Percentiles rank a stretch among this genome's conserved stretches.
phyloP scores from a whole-genome alignment of 2,113 vertebrate species.

The Pyrgilauda ruficollis region DNA sequence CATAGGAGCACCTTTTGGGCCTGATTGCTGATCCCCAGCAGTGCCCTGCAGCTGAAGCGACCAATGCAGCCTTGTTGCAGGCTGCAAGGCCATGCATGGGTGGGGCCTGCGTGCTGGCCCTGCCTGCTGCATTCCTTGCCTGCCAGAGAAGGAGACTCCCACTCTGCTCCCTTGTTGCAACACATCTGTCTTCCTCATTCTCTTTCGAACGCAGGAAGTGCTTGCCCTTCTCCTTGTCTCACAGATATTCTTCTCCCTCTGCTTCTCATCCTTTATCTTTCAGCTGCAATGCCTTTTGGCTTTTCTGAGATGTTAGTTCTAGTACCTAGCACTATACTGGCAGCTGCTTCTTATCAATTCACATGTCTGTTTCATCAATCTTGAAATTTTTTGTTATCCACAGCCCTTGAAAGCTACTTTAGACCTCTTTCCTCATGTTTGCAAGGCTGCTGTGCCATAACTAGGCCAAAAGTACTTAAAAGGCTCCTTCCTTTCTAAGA shows the following conservation, averaged over 20 bases:
- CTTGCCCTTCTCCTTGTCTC: background rate
- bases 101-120: accelerated
- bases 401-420: background rate
- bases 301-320: background rate
- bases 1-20: background rate
- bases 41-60: background rate
- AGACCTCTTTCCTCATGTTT: background rate
- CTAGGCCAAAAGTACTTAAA: background rate
- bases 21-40: background rate
- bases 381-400: background rate
- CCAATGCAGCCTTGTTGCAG: too few species aligned
- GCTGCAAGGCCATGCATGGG: accelerated
- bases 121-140: accelerated
- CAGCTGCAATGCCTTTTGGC: background rate
- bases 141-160: background rate
- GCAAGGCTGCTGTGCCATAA: background rate
- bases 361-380: background rate
- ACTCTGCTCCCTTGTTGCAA: background rate
- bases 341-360: background rate
- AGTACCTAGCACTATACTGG: background rate
- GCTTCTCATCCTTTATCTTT: background rate
- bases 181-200: background rate
- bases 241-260: background rate
- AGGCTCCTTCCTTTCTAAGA: accelerated
- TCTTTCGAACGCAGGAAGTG: background rate